phyloP scores from a whole-genome alignment of 2,797 vertebrate genomes.

The Enteromius paludinosus region DNA sequence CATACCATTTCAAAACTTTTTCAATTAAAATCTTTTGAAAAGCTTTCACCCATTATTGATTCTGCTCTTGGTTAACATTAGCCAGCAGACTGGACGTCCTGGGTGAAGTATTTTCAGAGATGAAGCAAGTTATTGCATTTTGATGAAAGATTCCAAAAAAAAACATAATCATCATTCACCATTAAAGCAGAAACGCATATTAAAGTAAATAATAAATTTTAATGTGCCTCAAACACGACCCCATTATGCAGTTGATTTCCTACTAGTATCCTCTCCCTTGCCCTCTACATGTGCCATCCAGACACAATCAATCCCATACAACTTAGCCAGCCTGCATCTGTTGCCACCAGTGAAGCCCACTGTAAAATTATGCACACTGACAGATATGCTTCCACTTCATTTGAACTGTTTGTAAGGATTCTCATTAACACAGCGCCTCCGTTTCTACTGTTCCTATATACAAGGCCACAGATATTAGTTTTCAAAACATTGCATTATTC shows the following conservation, averaged over 20 bases:
- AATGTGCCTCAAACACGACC: not conserved
- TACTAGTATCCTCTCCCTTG: not conserved
- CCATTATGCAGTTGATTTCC: not conserved
- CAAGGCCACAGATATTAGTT: not conserved
- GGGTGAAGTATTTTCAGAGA: not conserved
- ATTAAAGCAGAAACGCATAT: not conserved
- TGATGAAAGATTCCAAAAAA: not conserved
- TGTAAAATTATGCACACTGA: slow-evolving; percentile 6
- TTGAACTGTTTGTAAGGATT: slow-evolving; percentile 10
- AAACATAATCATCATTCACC: not conserved
- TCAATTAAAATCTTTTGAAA: not conserved
- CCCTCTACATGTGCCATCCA: not conserved
- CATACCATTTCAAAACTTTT: not conserved
- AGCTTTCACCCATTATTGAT: not conserved
- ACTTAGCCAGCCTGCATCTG: slow-evolving; percentile 38
- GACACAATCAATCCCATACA: slow-evolving; percentile 31
- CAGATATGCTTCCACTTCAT: slow-evolving; percentile 20
- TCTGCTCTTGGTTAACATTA: not conserved
- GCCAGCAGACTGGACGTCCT: not conserved
- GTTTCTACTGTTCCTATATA: not conserved
- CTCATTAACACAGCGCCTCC: slow-evolving; percentile 1
- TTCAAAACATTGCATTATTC: slow-evolving; percentile 38
- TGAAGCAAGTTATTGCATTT: slow-evolving; percentile 7
- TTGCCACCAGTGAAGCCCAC: slow-evolving; percentile 12
- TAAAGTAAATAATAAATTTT: not conserved